Conservation (phyloP, 2,113 vertebrate genomes). For the Tragelaphus imberbis region DNA sequence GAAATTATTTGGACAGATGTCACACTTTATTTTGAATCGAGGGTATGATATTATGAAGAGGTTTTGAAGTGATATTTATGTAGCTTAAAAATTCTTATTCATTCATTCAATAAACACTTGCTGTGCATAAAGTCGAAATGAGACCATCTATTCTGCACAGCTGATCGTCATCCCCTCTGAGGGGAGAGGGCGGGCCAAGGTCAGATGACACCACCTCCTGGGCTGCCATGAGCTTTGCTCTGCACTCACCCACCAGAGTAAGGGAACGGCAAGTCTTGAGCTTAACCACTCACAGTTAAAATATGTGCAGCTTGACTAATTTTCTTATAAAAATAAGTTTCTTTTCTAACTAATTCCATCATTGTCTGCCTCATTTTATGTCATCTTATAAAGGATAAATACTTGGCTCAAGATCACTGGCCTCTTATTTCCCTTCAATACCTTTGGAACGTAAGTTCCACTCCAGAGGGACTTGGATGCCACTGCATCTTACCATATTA, state of each 20-base stretch:
- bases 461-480: neutral
- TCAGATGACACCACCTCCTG: rapidly evolving
- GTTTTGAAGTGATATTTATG: neutral
- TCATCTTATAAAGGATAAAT: neutral
- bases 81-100: neutral
- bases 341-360: neutral
- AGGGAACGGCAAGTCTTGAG: neutral
- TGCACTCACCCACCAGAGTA: rapidly evolving
- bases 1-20: neutral
- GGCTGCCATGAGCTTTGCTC: neutral
- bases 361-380: neutral
- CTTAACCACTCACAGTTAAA: neutral
- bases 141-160: rapidly evolving
- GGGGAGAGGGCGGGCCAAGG: rapidly evolving
- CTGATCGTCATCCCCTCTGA: rapidly evolving
- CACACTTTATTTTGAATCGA: neutral
- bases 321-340: neutral
- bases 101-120: neutral
- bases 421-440: neutral
- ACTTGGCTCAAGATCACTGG: neutral
- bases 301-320: neutral
- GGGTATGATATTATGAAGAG: neutral
- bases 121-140: neutral
- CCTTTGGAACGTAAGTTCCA: neutral
- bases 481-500: neutral